Evolutionary conservation across 37 sponge, comb jelly and placozoan species (phyloP).

Genomic region (Oopsacas minuta): DNA sequence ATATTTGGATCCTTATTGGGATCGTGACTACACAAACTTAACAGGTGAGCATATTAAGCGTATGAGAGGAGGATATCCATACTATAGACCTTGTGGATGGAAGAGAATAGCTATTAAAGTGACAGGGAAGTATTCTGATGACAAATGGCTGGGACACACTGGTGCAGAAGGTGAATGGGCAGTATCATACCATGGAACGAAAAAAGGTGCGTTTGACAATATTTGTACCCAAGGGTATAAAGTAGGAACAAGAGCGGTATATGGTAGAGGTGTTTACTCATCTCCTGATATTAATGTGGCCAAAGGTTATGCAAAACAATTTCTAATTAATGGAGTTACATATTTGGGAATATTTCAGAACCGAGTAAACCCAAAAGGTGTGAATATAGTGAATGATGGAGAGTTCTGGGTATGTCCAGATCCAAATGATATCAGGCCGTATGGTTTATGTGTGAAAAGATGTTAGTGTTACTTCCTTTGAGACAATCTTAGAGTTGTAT

Average conservation of each 20-base stretch:
- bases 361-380: constrained; percentile 15
- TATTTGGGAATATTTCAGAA: constrained; percentile 28
- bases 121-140: neutral
- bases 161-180: constrained; percentile 27
- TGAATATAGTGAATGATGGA: neutral
- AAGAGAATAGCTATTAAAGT: constrained; percentile 12
- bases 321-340: neutral
- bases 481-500: too few relatives aligned
- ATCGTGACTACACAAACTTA: constrained; percentile 14
- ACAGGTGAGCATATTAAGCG: neutral
- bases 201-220: neutral
- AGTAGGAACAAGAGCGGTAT: constrained; percentile 9
- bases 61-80: constrained; percentile 3
- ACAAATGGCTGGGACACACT: neutral
- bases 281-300: constrained; percentile 28
- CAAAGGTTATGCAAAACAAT: neutral
- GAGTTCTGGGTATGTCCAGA: neutral
- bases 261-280: constrained; percentile 28
- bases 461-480: too few relatives aligned
- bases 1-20: neutral
- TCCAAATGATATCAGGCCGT: neutral
- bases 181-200: constrained; percentile 32
- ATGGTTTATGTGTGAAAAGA: neutral
- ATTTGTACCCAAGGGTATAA: constrained; percentile 26
- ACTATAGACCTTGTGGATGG: constrained; percentile 22